Base-by-base conservation (phyloP, 2,797 vertebrate species). In the Rousettus madagascariensis region DNA sequence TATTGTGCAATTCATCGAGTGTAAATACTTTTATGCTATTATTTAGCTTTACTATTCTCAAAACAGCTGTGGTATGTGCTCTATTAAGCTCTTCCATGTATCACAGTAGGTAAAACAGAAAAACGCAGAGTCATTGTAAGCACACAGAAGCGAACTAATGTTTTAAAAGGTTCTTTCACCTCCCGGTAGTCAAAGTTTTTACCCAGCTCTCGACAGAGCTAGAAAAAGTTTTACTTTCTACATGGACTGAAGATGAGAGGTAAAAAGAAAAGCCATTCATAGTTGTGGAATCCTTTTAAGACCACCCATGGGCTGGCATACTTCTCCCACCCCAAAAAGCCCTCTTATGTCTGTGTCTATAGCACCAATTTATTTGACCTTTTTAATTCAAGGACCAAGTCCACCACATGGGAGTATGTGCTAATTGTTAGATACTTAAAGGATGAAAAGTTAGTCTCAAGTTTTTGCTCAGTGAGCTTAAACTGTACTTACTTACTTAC, bases 151-250 rank as follows among this genome's bases (percentile, higher is more conserved):
- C 49, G 10, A 83, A 57, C 41, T 72, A 49, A 36, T 22, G 5
- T 91, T 91, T 83, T 33, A 79, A 61, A 95, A 90, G 8, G 2
- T 65, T 78, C 46, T 85, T 43, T 78, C 6, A 26, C 17, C 8
- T 74, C 20, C 22, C 11, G n/a, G 11, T 20, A 78, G 53, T 82
- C 59, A 55, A 69, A 55, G 69, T 85, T 53, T 65, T 69, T 65
- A 71, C 11, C 41, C 7, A 49, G 57, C 30, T 77, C 24, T 41
- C 46, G 61, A 68, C 28, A 71, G 33, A 87, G 46, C 20, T 30
- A 43, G 66, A 43, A 36, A 10, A 5, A 91, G n/a, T 16, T 78
- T 59, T 30, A 43, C 30, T 51, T 59, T 82, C 68, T 61, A 51
- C 20, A 36, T 17, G 33, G 43, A 74, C 4, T 55, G 55, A 69